Evolutionary conservation across 2,888 invertebrate genomes (phyloP), one percentile per base, ranked within the genome.

Genomic region (Drosophila algonquin): DNA sequence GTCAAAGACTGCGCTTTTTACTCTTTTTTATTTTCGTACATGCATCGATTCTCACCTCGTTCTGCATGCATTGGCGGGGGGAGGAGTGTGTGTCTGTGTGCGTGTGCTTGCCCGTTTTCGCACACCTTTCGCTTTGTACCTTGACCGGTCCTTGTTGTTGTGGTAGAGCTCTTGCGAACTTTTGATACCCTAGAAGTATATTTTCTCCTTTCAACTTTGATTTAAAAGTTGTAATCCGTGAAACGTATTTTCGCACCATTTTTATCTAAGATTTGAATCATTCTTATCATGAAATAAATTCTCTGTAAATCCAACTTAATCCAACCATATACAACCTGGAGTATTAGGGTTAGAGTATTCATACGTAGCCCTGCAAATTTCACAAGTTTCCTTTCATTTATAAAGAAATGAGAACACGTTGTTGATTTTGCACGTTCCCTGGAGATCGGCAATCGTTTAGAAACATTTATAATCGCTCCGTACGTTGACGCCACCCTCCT

Each of bases 381-480:
- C n/a, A 7, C n/a, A 40, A 14, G 40, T 40, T n/a, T 40, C 7
- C 40, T 40, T 40, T 40, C n/a, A n/a, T 40, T 40, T n/a, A 5
- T 40, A 40, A 40, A 7, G 7, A n/a, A 7, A 40, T n/a, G 7
- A 40, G 14, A 40, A 40, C 14, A 40, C 40, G n/a, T 40, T 48
- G 45, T 65, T 32, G 16, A 35, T 10, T 18, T 30, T 27, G 27
- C 51, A 35, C 56, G 56, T 51, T 67, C 27, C 51, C 50, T 40
- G 18, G 32, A 40, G 50, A 67, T 57, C 45, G 35, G 24, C 48
- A 64, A 55, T 56, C 50, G 48, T 35, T 51, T 32, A 56, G 16
- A 45, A 64, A 56, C 44, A 16, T 35, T 21, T 51, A 51, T 65
- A 56, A 67, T 67, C 65, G 50, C 27, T 65, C 56, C 51, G 51